These are phyloP conservation scores for Apamea crenata DNA, from an alignment of 2,888 invertebrate genomes.

Conservation along the genomic window DNA sequence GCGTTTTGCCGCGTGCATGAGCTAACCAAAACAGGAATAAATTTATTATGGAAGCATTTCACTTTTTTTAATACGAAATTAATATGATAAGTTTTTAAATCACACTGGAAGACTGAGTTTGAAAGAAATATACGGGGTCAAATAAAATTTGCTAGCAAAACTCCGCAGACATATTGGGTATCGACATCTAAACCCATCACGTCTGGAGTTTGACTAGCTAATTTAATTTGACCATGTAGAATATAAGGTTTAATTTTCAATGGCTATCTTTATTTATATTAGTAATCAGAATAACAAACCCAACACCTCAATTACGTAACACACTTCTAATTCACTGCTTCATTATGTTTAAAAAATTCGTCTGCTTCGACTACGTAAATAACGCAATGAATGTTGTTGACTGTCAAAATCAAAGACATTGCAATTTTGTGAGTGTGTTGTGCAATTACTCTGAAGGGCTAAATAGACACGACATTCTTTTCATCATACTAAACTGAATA, in stretches of 20 bases:
- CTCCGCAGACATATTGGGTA: too few relatives aligned
- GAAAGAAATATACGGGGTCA: background rate
- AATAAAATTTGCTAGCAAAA: background rate
- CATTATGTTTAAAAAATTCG: background rate
- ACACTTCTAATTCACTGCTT: background rate
- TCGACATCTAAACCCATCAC: background rate
- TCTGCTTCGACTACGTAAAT: background rate
- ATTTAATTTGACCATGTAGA: background rate
- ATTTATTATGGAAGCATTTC: slow-evolving; percentile 29
- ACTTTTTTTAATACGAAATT: background rate
- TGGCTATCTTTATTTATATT: background rate
- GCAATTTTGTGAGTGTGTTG: background rate
- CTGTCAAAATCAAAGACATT: background rate
- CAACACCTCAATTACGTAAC: background rate
- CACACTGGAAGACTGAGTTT: slow-evolving; percentile 21
- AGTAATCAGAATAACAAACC: background rate
- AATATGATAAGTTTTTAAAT: background rate
- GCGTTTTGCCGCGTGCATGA: background rate
- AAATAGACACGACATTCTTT: background rate
- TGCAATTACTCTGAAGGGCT: background rate
- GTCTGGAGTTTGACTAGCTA: background rate
- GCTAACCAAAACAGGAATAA: slow-evolving; percentile 18
- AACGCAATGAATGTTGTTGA: background rate
- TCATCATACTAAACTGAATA: background rate
- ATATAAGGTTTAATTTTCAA: background rate